Evolutionary conservation across 2,797 vertebrate species (phyloP), one percentile per base, ranked within the genome.

Genomic region (Eptatretus atami): DNA sequence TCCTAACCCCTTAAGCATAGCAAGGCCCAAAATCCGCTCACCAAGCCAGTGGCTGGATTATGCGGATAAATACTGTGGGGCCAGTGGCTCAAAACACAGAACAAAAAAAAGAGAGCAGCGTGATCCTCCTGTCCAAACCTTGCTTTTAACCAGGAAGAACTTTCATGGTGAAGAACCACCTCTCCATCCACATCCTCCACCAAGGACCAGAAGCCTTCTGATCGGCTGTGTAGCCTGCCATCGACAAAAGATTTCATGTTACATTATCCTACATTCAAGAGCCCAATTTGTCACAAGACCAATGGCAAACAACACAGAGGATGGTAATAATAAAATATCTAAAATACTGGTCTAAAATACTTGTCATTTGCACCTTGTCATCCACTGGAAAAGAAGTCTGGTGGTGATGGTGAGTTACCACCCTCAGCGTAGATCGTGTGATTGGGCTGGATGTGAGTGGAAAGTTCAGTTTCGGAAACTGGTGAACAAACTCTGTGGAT

Each of bases 321-420:
- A 31, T 31, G 3, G 31, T 31, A 53, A 53, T 14, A n/a, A 24
- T 13, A n/a, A 53, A 64, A 24, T 24, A 0, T 3, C 10, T 31
- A n/a, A 63, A 64, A 15, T 25, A 2, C 9, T 19, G 66, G 15
- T 53, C 8, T 13, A 11, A 14, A 65, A n/a, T 14, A 9, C 5
- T 19, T 3, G 25, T 19, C 44, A 6, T 11, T 15, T 73, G 52
- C 60, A 90, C 92, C 81, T 98, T 98, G 61, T 98, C 92, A 1
- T 98, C 92, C 92, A 96, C 75, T 95, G 92, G n/a, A n/a, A n/a
- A n/a, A n/a, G 74, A 98, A 98, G 73, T 98, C 90, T 0, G 92
- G 92, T 0, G n/a, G 87, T 82, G 64, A 98, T 76, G 11, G 90
- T 96, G 68, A 98, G 83, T 73, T 96, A n/a, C 92, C 66, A 98